Conservation (phyloP, 2,113 vertebrate genomes). For the Erythrolamprus reginae region DNA sequence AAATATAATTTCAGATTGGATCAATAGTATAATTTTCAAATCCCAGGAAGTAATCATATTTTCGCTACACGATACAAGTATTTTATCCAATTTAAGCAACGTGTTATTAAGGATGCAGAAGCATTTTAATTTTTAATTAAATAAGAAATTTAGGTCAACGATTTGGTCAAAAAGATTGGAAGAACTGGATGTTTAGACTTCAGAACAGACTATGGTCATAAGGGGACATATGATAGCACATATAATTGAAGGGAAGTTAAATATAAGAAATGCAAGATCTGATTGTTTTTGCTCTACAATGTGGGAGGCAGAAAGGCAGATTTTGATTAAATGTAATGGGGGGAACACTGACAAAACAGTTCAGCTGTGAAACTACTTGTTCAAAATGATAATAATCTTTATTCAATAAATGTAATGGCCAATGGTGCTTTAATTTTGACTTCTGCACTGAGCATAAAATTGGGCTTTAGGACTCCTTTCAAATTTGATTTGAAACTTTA, state of each 20-base stretch:
- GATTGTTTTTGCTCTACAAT: not conserved
- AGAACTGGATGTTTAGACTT: not conserved
- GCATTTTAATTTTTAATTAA: not conserved
- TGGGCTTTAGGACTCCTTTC: not conserved
- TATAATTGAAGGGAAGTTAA: not conserved
- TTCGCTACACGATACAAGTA: not conserved
- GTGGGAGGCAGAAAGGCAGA: not conserved
- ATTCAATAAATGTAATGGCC: not conserved
- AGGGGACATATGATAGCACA: not conserved
- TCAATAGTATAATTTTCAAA: not conserved
- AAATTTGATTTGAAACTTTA: not conserved
- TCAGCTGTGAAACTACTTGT: not conserved
- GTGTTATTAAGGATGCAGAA: not conserved
- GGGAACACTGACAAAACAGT: not conserved
- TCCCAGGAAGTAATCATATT: not conserved
- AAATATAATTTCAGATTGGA: not conserved
- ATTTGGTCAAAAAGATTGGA: not conserved
- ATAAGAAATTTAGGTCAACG: not conserved
- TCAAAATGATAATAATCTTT: not conserved
- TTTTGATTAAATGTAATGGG: not conserved
- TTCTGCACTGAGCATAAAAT: not conserved
- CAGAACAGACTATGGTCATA: not conserved
- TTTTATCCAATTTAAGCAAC: not conserved
- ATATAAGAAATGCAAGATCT: not conserved
- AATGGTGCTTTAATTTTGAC: not conserved